These are phyloP conservation scores for Staurois parvus DNA, from an alignment of 2,797 vertebrate genomes.

Conservation along the genomic window DNA sequence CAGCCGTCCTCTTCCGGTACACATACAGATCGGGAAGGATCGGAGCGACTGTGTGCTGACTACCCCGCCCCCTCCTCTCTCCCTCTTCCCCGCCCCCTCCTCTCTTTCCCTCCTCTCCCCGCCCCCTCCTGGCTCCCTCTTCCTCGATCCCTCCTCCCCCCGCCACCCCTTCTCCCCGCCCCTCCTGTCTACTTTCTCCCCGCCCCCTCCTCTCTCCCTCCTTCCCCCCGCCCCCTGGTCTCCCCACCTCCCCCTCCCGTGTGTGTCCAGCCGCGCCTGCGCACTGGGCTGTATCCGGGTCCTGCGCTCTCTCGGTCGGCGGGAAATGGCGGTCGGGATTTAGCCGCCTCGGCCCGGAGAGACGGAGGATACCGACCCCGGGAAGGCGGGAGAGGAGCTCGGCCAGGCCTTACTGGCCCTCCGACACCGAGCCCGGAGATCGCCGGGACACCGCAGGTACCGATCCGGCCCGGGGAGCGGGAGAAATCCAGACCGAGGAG, in stretches of 20 bases:
- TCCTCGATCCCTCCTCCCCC: too few relatives aligned
- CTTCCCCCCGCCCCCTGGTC: background rate
- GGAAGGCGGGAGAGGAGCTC: conserved; percentile 51
- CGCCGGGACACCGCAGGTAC: conserved; percentile 43
- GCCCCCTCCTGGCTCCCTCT: too few relatives aligned
- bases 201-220: too few relatives aligned
- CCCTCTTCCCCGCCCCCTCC: too few relatives aligned
- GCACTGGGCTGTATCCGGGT: conserved; percentile 76
- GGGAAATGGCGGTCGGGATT: conserved; percentile 96
- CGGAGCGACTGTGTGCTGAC: too few relatives aligned
- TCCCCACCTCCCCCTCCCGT: background rate
- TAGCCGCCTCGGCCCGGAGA: conserved; percentile 75
- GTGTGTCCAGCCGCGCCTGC: conserved; percentile 21
- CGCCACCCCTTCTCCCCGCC: too few relatives aligned
- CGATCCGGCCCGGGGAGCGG: background rate
- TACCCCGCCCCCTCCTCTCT: too few relatives aligned
- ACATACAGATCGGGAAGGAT: too few relatives aligned
- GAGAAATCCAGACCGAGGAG: conserved; percentile 19
- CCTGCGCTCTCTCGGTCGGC: conserved; percentile 87
- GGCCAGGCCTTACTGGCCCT: conserved; percentile 16
- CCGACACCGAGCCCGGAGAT: conserved; percentile 61
- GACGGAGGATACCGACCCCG: conserved; percentile 62
- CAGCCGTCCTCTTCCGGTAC: too few relatives aligned
- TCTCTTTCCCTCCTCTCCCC: too few relatives aligned
- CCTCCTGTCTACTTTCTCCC: too few relatives aligned